phyloP scores from a whole-genome alignment of 2,113 vertebrate genomes.

The Alethe diademata region DNA sequence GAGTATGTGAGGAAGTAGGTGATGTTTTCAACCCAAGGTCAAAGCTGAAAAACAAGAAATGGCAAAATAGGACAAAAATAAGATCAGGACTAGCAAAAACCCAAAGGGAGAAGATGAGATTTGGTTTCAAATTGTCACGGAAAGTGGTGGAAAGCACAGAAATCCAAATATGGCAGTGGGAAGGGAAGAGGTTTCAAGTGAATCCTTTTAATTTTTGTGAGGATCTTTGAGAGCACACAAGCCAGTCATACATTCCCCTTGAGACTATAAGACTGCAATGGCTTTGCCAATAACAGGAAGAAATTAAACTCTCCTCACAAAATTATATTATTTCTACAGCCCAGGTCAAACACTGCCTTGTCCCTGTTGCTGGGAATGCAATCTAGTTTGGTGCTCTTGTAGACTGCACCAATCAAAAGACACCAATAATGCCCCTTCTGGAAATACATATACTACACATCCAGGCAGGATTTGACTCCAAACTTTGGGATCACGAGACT shows the following conservation, averaged over 20 bases:
- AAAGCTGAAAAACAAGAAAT: not conserved
- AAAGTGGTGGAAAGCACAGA: not conserved
- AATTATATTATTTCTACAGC: not conserved
- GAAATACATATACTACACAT: not conserved
- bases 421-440: not conserved
- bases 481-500: not conserved
- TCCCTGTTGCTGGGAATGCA: fast-evolving
- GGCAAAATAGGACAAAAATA: not conserved
- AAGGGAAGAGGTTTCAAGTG: not conserved
- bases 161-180: not conserved
- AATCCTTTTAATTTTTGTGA: not conserved
- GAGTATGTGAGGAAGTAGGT: not conserved
- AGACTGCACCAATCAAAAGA: not conserved
- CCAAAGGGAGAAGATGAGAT: not conserved
- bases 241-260: not conserved
- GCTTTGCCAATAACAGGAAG: not conserved
- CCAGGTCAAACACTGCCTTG: not conserved
- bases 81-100: not conserved
- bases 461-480: not conserved
- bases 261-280: not conserved
- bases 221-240: not conserved
- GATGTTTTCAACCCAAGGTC: not conserved
- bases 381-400: not conserved
- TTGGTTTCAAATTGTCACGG: not conserved
- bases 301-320: not conserved